Conservation (phyloP, 2,113 vertebrate species). For the Mellivora capensis region DNA sequence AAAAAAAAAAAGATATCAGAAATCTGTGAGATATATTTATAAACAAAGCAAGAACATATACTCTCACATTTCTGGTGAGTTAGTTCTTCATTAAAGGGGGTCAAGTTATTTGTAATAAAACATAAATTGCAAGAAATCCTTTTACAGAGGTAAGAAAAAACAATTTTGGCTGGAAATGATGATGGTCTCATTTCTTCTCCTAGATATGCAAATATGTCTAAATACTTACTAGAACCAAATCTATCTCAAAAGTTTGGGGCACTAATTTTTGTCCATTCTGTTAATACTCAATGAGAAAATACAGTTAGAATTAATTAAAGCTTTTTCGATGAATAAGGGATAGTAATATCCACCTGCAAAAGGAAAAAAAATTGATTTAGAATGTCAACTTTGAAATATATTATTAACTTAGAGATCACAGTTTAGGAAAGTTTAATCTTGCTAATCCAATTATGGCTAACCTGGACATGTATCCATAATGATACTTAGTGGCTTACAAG, state of each 20-base stretch:
- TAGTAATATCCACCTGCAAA: conserved; percentile 69
- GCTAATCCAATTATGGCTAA: conserved; percentile 26
- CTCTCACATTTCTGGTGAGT: conserved; percentile 16
- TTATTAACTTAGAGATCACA: background rate
- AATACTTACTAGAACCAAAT: conserved; percentile 49
- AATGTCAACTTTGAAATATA: conserved; percentile 49
- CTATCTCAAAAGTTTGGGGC: conserved; percentile 43
- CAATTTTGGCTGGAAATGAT: background rate
- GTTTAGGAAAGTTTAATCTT: background rate
- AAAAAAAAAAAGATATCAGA: background rate
- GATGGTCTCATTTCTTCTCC: conserved; percentile 21
- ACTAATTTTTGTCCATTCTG: conserved; percentile 39
- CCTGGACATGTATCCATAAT: background rate
- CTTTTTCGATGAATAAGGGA: conserved; percentile 47
- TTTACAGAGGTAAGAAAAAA: background rate
- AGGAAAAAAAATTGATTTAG: conserved; percentile 55
- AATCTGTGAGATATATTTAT: background rate
- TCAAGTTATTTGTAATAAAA: conserved; percentile 1
- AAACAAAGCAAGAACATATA: conserved; percentile 9
- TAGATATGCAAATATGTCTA: conserved; percentile 19
- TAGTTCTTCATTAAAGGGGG: background rate
- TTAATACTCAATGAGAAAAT: conserved; percentile 42
- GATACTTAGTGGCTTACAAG: background rate
- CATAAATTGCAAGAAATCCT: background rate
- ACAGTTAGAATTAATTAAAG: conserved; percentile 52